A percentile compares a stretch with the other conserved stretches of the same genome.
Evolutionary conservation across 2,797 vertebrate genomes (phyloP).

Genomic region (Pachyuromys duprasi): DNA sequence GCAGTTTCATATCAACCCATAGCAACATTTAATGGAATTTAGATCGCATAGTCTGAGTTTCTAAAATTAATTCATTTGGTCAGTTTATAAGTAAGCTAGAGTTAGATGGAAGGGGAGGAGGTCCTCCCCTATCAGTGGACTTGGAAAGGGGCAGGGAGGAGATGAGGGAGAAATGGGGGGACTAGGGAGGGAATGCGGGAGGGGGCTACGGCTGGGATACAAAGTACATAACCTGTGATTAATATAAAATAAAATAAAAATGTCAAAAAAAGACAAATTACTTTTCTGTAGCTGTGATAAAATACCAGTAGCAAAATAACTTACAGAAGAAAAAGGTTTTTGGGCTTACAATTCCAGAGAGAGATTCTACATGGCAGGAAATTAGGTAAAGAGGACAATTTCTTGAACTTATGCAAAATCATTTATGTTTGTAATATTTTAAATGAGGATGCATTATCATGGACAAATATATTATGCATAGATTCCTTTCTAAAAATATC

Average conservation of each 20-base stretch:
- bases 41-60: background rate
- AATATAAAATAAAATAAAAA: no score
- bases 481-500: constrained; percentile 6
- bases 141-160: no score
- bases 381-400: background rate
- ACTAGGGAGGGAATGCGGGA: no score
- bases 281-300: background rate
- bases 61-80: constrained; percentile 9
- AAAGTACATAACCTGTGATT: no score
- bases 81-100: no score
- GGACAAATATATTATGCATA: background rate
- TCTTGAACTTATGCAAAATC: constrained; percentile 1
- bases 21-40: constrained; percentile 17
- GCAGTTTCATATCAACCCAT: background rate
- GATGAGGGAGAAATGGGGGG: no score
- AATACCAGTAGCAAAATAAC: background rate
- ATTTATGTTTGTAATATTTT: background rate
- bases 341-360: no score
- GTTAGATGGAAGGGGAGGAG: no score
- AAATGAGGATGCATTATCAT: constrained; percentile 11
- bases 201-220: no score
- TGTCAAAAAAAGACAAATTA: no score
- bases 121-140: no score
- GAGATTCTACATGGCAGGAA: no score
- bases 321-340: background rate